These are phyloP conservation scores for Pogonocichla stellata DNA, from an alignment of 2,113 vertebrate species.

Conservation along the genomic window DNA sequence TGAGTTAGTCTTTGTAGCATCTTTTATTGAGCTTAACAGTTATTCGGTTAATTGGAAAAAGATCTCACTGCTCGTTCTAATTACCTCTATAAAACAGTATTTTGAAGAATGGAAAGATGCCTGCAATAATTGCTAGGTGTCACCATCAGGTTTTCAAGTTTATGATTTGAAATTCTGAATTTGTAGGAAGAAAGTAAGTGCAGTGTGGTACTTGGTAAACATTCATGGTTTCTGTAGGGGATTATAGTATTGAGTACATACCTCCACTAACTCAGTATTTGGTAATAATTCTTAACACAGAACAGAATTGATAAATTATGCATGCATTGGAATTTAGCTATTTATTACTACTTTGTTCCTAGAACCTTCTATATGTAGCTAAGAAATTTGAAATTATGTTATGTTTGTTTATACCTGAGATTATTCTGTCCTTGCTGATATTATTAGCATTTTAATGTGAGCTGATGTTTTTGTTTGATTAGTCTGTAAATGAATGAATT, in stretches of 20 bases:
- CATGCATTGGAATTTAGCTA: background rate
- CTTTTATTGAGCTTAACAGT: background rate
- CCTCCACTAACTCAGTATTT: background rate
- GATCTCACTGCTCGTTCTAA: background rate
- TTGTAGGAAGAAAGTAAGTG: background rate
- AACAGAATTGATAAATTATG: background rate
- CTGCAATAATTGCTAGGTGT: background rate
- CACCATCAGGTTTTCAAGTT: background rate
- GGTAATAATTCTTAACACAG: background rate
- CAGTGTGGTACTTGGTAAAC: background rate
- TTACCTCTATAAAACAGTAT: background rate
- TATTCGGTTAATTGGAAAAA: background rate
- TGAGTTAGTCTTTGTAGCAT: background rate
- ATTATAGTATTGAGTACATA: background rate
- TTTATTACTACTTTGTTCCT: background rate
- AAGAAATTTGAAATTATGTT: background rate
- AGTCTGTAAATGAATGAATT: background rate
- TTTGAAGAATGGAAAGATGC: background rate
- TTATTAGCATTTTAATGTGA: background rate
- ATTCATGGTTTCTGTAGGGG: background rate
- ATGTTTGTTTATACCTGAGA: background rate
- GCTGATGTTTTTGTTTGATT: background rate
- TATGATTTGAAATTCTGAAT: background rate
- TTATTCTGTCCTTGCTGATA: background rate
- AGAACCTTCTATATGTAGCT: background rate